These are phyloP conservation scores for Sebastes cheni DNA, from an alignment of 2,797 vertebrate species.

Conservation along the genomic window DNA sequence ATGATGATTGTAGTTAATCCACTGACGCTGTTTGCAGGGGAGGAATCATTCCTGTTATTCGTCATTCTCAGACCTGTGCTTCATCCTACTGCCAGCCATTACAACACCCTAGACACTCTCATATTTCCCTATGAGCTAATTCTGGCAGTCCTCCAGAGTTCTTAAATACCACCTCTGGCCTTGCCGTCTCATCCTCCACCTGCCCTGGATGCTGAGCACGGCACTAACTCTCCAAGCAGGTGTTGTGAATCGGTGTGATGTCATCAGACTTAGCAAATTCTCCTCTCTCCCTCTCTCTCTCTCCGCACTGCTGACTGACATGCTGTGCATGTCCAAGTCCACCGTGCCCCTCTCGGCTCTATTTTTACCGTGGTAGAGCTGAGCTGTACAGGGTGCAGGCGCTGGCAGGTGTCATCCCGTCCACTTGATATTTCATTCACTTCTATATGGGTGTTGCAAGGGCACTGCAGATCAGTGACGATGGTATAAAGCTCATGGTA, in stretches of 20 bases:
- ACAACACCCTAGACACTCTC: conserved; percentile 55
- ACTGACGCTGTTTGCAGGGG: conserved; percentile 9
- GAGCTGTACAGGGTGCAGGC: conserved; percentile 33
- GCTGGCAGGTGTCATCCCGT: conserved; percentile 54
- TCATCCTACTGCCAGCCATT: conserved; percentile 60
- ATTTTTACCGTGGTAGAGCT: conserved; percentile 56
- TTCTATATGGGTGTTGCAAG: conserved; percentile 2
- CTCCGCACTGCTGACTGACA: conserved; percentile 48
- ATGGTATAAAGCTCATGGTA: not conserved
- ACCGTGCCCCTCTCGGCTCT: conserved; percentile 43
- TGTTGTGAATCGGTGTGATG: conserved; percentile 67
- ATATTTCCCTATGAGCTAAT: conserved; percentile 74
- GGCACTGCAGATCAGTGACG: conserved; percentile 14
- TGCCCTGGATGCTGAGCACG: conserved; percentile 51
- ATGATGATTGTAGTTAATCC: conserved; percentile 42
- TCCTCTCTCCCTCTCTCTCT: conserved; percentile 28
- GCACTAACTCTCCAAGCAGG: conserved; percentile 66
- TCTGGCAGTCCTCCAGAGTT: conserved; percentile 65
- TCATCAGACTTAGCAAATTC: conserved; percentile 59
- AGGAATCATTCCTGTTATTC: conserved; percentile 55
- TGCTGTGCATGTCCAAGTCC: conserved; percentile 36
- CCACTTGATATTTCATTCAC: conserved; percentile 44
- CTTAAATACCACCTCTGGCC: conserved; percentile 68
- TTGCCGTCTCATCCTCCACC: conserved; percentile 24
- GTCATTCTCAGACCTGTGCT: conserved; percentile 42